These are phyloP conservation scores for Nematopogon swammerdamellus DNA, from an alignment of 2,888 invertebrate species.

Conservation along the genomic window DNA sequence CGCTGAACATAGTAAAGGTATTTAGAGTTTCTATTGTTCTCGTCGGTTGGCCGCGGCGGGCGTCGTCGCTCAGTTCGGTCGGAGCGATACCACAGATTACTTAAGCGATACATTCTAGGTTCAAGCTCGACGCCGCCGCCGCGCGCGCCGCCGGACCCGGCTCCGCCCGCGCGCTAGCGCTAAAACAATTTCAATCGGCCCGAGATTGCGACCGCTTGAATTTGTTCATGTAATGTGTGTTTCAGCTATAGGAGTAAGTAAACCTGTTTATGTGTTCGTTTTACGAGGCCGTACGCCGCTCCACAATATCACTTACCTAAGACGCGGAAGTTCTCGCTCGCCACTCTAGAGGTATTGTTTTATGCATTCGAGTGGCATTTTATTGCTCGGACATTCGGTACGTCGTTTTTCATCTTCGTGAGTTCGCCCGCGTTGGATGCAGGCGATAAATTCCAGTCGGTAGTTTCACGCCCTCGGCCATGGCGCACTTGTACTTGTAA, in stretches of 20 bases:
- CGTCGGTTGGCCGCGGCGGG: background rate
- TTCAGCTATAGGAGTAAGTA: no score
- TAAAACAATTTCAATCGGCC: background rate
- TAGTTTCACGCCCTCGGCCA: slow-evolving; percentile 28
- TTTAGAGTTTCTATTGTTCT: background rate
- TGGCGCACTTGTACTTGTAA: background rate
- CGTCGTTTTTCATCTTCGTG: background rate
- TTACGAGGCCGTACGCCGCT: background rate
- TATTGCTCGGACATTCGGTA: slow-evolving; percentile 26
- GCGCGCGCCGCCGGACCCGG: background rate
- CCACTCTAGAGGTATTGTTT: slow-evolving; percentile 18
- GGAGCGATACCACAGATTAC: no score
- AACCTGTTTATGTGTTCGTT: background rate
- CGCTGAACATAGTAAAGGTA: background rate
- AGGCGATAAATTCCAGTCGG: slow-evolving; percentile 32
- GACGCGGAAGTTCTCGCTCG: background rate
- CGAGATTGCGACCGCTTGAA: background rate
- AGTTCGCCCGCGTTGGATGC: slow-evolving; percentile 12
- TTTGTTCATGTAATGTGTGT: background rate
- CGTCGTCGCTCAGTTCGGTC: no score
- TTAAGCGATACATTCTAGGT: background rate
- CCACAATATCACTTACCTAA: background rate
- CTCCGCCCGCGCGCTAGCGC: no score
- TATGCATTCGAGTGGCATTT: slow-evolving; percentile 38
- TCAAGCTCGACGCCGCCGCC: no score